Percentiles rank a stretch among this genome's conserved stretches.
These are phyloP conservation scores for Plebejus anna DNA, from an alignment of 2,888 invertebrate species.

Conservation along the genomic window DNA sequence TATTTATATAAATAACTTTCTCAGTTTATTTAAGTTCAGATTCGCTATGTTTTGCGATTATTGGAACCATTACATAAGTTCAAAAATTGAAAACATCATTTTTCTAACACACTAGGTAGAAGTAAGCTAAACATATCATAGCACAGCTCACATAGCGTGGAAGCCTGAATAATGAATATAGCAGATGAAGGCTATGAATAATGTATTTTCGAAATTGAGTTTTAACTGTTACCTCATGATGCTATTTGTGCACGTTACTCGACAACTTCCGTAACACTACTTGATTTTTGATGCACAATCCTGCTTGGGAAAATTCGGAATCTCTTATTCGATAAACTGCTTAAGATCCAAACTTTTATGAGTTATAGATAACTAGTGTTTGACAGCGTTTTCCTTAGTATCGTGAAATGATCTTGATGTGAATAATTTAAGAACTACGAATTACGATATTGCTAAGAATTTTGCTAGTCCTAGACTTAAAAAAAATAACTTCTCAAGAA, in stretches of 20 bases:
- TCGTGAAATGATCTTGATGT: neutral
- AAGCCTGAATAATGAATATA: slow-evolving; percentile 26
- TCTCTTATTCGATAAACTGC: neutral
- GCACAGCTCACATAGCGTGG: neutral
- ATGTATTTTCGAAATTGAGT: slow-evolving; percentile 34
- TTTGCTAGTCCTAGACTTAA: neutral
- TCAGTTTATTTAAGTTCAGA: too few species aligned
- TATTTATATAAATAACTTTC: too few species aligned
- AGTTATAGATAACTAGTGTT: neutral
- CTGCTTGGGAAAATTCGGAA: neutral
- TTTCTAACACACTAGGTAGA: neutral
- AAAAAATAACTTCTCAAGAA: too few species aligned
- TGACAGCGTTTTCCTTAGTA: neutral
- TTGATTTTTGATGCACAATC: slow-evolving; percentile 11
- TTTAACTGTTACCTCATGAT: slow-evolving; percentile 29
- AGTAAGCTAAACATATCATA: neutral
- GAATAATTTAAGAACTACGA: neutral
- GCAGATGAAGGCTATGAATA: slow-evolving; percentile 33
- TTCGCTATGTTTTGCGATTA: too few species aligned
- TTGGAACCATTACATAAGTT: too few species aligned
- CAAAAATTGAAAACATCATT: neutral
- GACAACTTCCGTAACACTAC: neutral
- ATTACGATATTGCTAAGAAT: neutral
- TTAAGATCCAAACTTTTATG: neutral
- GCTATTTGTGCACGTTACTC: slow-evolving; percentile 26